Percentiles rank a stretch among this genome's conserved stretches.
phyloP scores from a whole-genome alignment of 1,140 invertebrate species.

The Leptopilina clavipes region DNA sequence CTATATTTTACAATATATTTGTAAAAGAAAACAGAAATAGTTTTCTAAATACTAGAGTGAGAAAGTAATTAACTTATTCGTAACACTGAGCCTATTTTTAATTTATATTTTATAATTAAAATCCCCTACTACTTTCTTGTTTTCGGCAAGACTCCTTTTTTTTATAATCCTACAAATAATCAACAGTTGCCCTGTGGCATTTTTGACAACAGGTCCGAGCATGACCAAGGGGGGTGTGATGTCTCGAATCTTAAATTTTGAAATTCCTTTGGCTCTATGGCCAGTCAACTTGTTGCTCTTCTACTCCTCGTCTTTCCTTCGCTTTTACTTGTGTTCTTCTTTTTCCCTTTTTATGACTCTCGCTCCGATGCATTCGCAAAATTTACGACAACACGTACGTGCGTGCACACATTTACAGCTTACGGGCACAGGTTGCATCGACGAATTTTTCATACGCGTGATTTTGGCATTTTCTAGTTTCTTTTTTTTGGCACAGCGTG shows the following conservation, averaged over 20 bases:
- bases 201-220: conserved; percentile 51
- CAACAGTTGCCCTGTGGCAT: conserved; percentile 42
- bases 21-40: no score
- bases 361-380: conserved; percentile 59
- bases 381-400: conserved; percentile 64
- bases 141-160: no score
- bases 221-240: conserved; percentile 57
- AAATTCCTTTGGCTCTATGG: conserved; percentile 53
- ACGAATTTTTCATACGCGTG: conserved; percentile 50
- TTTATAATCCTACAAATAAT: conserved; percentile 51
- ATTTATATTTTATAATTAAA: conserved; percentile 29
- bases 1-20: no score
- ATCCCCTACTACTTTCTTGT: no score
- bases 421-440: conserved; percentile 34
- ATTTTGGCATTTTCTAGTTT: conserved; percentile 46
- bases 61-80: no score
- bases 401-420: conserved; percentile 46
- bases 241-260: conserved; percentile 66
- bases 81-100: no score
- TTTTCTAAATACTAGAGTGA: no score
- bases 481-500: conserved; percentile 25
- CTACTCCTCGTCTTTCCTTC: conserved; percentile 38
- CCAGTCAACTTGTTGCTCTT: conserved; percentile 31
- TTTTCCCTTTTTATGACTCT: conserved; percentile 59
- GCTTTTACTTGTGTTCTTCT: conserved; percentile 48